Evolutionary conservation across 2,888 invertebrate genomes (phyloP), one percentile per base, ranked within the genome.

Genomic region (Aporophyla nigra): DNA sequence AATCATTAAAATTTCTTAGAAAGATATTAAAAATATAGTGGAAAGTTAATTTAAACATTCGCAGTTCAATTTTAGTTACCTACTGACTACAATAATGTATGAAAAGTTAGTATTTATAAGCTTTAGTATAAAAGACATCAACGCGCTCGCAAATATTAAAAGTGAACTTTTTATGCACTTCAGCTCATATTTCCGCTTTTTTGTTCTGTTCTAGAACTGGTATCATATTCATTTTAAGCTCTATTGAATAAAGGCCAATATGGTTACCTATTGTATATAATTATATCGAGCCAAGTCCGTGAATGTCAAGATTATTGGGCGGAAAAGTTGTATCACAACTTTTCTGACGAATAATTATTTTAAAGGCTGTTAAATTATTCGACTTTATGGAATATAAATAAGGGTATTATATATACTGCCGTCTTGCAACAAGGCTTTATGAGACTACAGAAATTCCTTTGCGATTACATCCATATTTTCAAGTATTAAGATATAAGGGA

Each of bases 91-190:
- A 58, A 54, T 70, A 56, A 43, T 14, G 10, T 2, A 46, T 14
- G 0, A 27, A 68, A 46, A 63, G 21, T 16, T 56, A 33, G 24
- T 33, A 33, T 63, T 24, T 4, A 49, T n/a, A 82, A 85, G 76
- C 79, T 81, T 59, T 74, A 68, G 51, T 90, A 88, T 71, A 89
- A 89, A 92, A 93, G 93, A 93, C 90, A 89, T 93, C 91, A 89
- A 94, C 94, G 94, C 91, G 91, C 83, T 78, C 54, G 9, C n/a
- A 1, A 10, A n/a, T 46, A 21, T 24, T 6, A n/a, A 21, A 0
- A 40, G 0, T 0, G 1, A 56, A 21, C n/a, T 58, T 71, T 74
- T 54, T 21, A 24, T 21, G 6, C 54, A 19, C 1, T 61, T 40
- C 12, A 49, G 2, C 33, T 6, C 12, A 65, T 16, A 75, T 61